Conservation (phyloP, 2,113 vertebrate species). For the Sinosuthora webbiana region DNA sequence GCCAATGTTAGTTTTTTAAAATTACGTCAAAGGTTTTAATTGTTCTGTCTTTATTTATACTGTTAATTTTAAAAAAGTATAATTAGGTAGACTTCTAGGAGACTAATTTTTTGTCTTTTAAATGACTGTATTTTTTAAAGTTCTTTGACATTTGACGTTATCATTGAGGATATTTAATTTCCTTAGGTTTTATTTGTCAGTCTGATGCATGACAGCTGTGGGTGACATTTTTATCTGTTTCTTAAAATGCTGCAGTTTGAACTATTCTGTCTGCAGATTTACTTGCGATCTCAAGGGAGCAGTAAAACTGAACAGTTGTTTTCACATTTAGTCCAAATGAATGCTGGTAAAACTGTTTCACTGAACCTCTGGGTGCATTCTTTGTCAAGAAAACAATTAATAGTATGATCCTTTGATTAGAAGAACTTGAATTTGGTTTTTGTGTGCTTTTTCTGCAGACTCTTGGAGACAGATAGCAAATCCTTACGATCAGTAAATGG, state of each 20-base stretch:
- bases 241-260: neutral
- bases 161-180: neutral
- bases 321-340: neutral
- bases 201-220: neutral
- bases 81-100: neutral
- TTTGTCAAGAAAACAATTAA: neutral
- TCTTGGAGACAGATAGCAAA: conserved; percentile 96
- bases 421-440: neutral
- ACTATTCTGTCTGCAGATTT: neutral
- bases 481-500: conserved; percentile 95
- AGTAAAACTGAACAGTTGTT: neutral
- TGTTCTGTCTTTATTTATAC: neutral
- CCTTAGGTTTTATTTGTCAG: neutral
- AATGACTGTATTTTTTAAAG: neutral
- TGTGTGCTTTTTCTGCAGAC: conserved; percentile 73
- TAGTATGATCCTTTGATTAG: neutral
- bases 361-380: neutral
- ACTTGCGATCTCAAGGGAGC: neutral
- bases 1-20: neutral
- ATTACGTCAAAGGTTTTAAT: neutral
- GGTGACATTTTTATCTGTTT: neutral
- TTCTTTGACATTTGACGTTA: neutral
- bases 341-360: neutral
- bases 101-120: neutral
- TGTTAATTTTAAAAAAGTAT: neutral